phyloP scores from a whole-genome alignment of 2,113 vertebrate genomes.

The Podarcis muralis region DNA sequence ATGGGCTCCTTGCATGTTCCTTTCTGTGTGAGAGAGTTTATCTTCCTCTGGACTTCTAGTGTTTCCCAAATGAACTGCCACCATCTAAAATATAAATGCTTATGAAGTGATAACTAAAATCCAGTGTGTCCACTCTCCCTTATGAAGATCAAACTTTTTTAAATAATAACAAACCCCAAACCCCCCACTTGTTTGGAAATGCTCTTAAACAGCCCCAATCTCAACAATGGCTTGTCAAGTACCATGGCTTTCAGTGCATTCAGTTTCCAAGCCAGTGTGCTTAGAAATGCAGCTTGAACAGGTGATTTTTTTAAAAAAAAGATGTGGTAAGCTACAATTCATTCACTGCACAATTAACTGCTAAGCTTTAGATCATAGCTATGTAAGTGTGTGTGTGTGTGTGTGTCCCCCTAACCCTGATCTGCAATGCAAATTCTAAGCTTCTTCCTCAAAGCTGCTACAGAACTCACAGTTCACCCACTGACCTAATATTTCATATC shows the following conservation, averaged over 20 bases:
- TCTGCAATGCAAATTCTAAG: conserved; percentile 10
- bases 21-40: not conserved
- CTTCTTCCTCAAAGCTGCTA: conserved; percentile 9
- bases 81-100: not conserved
- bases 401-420: not conserved
- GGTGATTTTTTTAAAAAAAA: not conserved
- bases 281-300: not conserved
- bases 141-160: not conserved
- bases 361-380: not conserved
- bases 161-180: not conserved
- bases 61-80: not conserved
- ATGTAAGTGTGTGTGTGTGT: not conserved
- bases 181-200: not conserved
- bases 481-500: conserved; percentile 10
- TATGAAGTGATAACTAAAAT: not conserved
- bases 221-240: not conserved
- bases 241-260: not conserved
- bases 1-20: no score
- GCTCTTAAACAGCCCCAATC: not conserved
- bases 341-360: not conserved
- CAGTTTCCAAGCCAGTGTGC: not conserved
- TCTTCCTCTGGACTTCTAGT: not conserved
- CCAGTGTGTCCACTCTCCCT: not conserved
- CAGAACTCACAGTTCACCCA: not conserved
- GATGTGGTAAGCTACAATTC: not conserved